Base-by-base conservation (phyloP, 1,140 invertebrate genomes). In the Panagrolaimus sp. region DNA sequence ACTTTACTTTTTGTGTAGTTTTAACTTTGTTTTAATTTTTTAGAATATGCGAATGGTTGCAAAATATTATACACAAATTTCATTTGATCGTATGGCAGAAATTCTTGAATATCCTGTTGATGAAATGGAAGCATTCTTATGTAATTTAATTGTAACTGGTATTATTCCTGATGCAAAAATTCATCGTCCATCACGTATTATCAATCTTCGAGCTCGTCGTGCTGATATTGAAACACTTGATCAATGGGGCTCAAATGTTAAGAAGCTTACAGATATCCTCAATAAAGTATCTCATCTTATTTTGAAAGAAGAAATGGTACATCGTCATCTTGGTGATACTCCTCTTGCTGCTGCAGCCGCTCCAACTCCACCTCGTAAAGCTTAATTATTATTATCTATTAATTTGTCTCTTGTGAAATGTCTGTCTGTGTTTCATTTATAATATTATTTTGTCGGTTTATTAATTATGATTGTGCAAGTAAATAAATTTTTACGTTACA, bases 11-110 rank as follows among this genome's bases (percentile, higher is more conserved):
- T n/a, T n/a, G n/a, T n/a, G n/a, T n/a, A 27, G n/a, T 68, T 65
- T 67, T 46, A 44, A n/a, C 3, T 38, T 38, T 65, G 13, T 38
- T n/a, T n/a, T n/a, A 78, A 73, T 79, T 64, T 75, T 87, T 87
- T 23, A 96, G 90, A 98, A 98, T 84, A 97, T 99, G 77, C 88
- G 94, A 71, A 95, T 98, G 71, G 96, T 98, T 90, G 93, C 96
- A 9, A 96, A 96, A 86, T 98, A 98, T 85, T 98, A 99, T 84
- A 96, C 93, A 0, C 88, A 92, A 76, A 91, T 98, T 65, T 89
- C 90, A 14, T 85, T 98, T 70, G 87, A 89, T 67, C 88, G 95
- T 67, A 96, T 98, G 92, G 90, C 93, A 63, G 89, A 95, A 81
- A 86, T 98, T 23, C 84, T 99, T 27, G 93, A 96, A 82, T 87